Evolutionary conservation across 2,888 invertebrate species (phyloP), one percentile per base, ranked within the genome.

Genomic region (Zygothrica quintamaculata): DNA sequence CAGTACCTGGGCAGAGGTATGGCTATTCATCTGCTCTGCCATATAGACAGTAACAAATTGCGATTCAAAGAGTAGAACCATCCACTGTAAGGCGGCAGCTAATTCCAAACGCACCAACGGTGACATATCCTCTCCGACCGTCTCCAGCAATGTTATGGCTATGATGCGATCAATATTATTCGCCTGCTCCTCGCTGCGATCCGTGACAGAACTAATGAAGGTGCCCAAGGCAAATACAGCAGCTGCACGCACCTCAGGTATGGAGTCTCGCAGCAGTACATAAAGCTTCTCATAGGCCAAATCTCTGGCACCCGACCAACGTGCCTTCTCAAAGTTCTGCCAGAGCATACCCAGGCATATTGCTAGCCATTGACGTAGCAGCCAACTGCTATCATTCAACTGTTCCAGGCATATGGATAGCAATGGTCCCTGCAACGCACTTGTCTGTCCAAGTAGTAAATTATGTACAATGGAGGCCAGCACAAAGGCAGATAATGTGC

Each of bases 201-300:
- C 95, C 18, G 93, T 93, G 36, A 95, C 95, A 29, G 96, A 96
- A 89, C 95, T 96, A 82, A 98, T 94, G 91, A 98, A 98, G 15
- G 98, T 96, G 68, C 99, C 99, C 65, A 99, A 92, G 9, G 99
- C 99, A 92, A 95, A 98, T 3, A 98, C 98, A 40, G 97, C 96
- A 1, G 98, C 96, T 8, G 98, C 98, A 59, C 99, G 93, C 0
- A 96, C 98, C 93, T 99, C 98, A 0, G 99, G 97, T 39, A 95
- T 94, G 1, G 94, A 92, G 92, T 98, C 98, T 62, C 93, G 92
- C 48, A 99, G 92, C 70, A 98, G 92, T 43, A 92, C 93, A 88
- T 95, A 96, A 8, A 99, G 93, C 91, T 99, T 98, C 90, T 99
- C 99, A 91, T 98, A 98, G n/a, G 99, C 98, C 78, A 95, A 94